Conservation (phyloP, 1,140 invertebrate genomes). For the Apis mellifera region Amel_HAv3.1 CM009945.2:4715001-4715500, state of each 20-base stretch:
- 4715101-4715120: not conserved
- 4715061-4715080: no score
- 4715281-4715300: not conserved
- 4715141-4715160: not conserved
- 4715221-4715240: not conserved
- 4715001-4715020: not conserved
- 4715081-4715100: not conserved
- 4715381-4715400: not conserved
- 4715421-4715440: no score
- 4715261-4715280: not conserved
- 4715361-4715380: no score
- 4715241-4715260: conserved; percentile 29
- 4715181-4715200: conserved; percentile 43
- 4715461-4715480: not conserved
- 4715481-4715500: not conserved
- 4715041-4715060: no score
- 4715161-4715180: conserved; percentile 8
- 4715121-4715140: not conserved
- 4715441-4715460: not conserved
- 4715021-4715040: no score
- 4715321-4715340: not conserved
- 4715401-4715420: not conserved
- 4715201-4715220: conserved; percentile 40
- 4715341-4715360: not conserved
- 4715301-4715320: not conserved